phyloP scores from a whole-genome alignment of 1,140 invertebrate species.

The Tyrophagus putrescentiae region DNA sequence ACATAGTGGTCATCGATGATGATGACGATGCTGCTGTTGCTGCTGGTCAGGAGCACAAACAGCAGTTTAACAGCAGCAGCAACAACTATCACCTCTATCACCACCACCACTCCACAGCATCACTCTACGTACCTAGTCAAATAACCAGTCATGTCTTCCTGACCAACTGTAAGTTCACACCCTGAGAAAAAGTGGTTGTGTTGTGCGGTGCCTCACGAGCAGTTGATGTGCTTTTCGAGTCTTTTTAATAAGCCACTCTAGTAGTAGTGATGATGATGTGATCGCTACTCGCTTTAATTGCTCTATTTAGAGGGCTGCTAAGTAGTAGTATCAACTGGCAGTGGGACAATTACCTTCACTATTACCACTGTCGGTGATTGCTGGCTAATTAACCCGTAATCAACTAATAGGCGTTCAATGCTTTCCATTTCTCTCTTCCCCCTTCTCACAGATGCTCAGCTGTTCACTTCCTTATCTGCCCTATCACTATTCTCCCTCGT shows the following conservation, averaged over 20 bases:
- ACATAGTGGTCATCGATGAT: not conserved
- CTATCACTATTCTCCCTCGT: slow-evolving; percentile 1
- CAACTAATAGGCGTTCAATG: not conserved
- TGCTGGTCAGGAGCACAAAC: not conserved
- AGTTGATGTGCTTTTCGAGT: too few species aligned
- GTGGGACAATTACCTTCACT: not conserved
- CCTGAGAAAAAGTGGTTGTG: too few species aligned
- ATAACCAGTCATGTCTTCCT: not conserved
- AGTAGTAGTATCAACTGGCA: too few species aligned
- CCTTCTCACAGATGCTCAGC: not conserved
- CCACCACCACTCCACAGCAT: not conserved
- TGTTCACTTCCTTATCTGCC: not conserved
- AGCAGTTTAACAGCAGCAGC: not conserved
- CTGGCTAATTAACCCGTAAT: not conserved
- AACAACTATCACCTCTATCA: not conserved
- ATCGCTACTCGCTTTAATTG: too few species aligned
- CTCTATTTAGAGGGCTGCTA: too few species aligned
- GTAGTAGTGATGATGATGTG: too few species aligned
- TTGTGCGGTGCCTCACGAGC: too few species aligned
- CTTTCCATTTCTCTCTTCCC: not conserved
- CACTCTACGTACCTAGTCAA: slow-evolving; percentile 15
- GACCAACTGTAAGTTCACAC: not conserved
- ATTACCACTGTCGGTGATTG: not conserved
- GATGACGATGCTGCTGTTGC: not conserved
- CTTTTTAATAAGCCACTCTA: too few species aligned